These are phyloP conservation scores for Ricordea florida DNA, from an alignment of 92 coral and sea anemone species.

Conservation along the genomic window DNA sequence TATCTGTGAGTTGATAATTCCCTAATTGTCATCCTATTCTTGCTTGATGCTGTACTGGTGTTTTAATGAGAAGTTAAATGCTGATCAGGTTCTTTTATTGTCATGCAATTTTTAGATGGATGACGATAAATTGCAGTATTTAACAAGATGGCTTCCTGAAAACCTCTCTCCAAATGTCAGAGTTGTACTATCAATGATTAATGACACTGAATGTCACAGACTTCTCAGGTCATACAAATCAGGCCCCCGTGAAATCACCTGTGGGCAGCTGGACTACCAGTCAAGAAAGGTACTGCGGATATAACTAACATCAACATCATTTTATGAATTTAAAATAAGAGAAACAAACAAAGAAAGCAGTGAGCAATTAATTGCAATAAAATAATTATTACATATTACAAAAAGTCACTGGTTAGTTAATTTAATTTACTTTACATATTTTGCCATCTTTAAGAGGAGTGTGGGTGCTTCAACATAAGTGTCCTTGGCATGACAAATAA, in stretches of 20 bases:
- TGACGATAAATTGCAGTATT: conserved; percentile 93
- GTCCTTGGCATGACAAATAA: too few species aligned
- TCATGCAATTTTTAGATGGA: conserved; percentile 81
- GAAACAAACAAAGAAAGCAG: too few species aligned
- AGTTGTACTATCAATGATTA: conserved; percentile 93
- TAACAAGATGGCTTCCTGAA: conserved; percentile 96
- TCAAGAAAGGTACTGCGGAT: conserved; percentile 77
- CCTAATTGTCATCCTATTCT: background rate
- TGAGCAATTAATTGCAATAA: too few species aligned
- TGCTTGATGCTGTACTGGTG: background rate
- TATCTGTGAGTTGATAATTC: background rate
- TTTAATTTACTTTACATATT: too few species aligned
- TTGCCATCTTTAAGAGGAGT: too few species aligned
- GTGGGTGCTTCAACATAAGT: too few species aligned
- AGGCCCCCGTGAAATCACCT: conserved; percentile 84
- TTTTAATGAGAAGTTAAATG: background rate
- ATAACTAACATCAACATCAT: background rate
- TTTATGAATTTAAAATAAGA: too few species aligned
- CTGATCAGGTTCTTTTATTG: background rate
- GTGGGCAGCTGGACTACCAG: conserved; percentile 87
- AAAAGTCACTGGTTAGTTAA: too few species aligned
- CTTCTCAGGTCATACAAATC: conserved; percentile 87
- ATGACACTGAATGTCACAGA: conserved; percentile 96
- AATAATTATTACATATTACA: too few species aligned
- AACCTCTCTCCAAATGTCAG: conserved; percentile 88